phyloP scores from a whole-genome alignment of 2,113 vertebrate species.

The Cairina moschata region DNA sequence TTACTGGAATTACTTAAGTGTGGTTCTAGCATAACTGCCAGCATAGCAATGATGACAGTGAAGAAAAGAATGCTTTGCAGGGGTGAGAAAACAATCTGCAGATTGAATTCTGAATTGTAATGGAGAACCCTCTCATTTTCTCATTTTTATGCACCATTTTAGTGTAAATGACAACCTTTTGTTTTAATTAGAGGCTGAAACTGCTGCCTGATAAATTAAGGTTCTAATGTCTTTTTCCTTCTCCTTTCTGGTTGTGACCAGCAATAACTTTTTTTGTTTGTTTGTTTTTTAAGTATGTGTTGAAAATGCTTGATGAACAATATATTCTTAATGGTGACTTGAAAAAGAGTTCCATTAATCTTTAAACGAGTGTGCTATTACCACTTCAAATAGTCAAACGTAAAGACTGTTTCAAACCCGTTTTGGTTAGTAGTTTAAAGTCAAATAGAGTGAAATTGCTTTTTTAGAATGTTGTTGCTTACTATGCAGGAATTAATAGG shows the following conservation, averaged over 20 bases:
- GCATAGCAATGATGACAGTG: not conserved
- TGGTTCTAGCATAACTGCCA: not conserved
- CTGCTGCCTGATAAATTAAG: not conserved
- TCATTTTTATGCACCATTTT: not conserved
- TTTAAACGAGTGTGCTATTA: not conserved
- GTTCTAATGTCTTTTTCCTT: not conserved
- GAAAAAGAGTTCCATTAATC: not conserved
- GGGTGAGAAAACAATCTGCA: not conserved
- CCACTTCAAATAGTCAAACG: not conserved
- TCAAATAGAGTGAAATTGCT: not conserved
- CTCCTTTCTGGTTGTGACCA: not conserved
- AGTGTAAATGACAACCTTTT: not conserved
- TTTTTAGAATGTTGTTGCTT: constrained; percentile 24
- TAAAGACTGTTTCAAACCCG: not conserved
- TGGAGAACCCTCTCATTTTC: not conserved
- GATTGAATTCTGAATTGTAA: not conserved
- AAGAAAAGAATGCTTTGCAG: not conserved
- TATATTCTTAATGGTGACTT: not conserved
- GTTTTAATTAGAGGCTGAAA: not conserved
- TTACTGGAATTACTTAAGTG: constrained; percentile 19
- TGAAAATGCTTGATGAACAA: not conserved
- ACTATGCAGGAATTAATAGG: constrained; percentile 27
- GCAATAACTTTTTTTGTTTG: not conserved
- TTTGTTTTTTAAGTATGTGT: not conserved
- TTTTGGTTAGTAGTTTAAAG: constrained; percentile 19